phyloP scores from a whole-genome alignment of 2,113 vertebrate species.

The Nycticryphes semicollaris region DNA sequence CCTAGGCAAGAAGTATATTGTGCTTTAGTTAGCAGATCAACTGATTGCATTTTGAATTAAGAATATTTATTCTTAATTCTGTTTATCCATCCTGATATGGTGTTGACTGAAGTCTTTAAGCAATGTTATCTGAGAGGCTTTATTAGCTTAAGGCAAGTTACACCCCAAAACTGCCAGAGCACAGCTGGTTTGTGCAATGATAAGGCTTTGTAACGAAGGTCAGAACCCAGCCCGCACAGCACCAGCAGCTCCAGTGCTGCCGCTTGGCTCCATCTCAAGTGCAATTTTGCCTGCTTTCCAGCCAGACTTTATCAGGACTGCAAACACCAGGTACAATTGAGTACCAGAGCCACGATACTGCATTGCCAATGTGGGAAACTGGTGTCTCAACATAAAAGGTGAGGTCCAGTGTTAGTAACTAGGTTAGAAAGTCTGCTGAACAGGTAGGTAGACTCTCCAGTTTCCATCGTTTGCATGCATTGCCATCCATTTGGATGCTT shows the following conservation, averaged over 20 bases:
- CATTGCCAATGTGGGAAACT: background rate
- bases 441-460: background rate
- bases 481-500: background rate
- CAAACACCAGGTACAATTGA: constrained; percentile 31
- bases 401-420: background rate
- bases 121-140: constrained; percentile 50
- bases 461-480: background rate
- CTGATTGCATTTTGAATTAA: constrained; percentile 26
- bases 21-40: constrained; percentile 17
- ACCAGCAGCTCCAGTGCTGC: background rate
- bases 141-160: constrained; percentile 55
- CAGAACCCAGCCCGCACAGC: background rate
- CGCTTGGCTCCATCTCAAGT: background rate
- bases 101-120: constrained; percentile 54
- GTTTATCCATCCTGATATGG: background rate
- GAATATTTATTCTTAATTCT: constrained; percentile 41
- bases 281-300: background rate
- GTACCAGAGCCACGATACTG: background rate
- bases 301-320: background rate
- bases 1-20: background rate
- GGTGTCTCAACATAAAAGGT: background rate
- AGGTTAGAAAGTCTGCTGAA: background rate
- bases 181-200: background rate
- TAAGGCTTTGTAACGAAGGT: constrained; percentile 44
- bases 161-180: constrained; percentile 36